Percentiles rank a stretch among this genome's conserved stretches.
Evolutionary conservation across 2,797 vertebrate species (phyloP).

Genomic region (Aplochiton taeniatus): DNA sequence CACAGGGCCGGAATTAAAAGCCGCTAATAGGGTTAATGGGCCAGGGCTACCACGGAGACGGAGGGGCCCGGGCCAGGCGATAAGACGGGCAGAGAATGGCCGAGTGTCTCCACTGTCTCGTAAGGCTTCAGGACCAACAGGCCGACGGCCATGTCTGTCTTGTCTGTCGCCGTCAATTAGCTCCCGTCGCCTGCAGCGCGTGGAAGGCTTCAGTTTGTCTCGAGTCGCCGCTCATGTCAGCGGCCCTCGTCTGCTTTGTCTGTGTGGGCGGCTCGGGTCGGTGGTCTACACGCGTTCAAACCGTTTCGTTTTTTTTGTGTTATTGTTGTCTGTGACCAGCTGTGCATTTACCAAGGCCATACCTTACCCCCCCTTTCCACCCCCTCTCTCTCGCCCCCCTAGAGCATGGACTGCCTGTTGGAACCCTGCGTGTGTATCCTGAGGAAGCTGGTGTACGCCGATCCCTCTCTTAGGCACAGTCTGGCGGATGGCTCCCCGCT

Average conservation of each 20-base stretch:
- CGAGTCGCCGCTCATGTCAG: too few relatives aligned
- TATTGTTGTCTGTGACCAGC: constrained; percentile 43
- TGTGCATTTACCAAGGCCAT: constrained; percentile 9
- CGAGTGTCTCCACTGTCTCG: too few relatives aligned
- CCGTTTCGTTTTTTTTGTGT: too few relatives aligned
- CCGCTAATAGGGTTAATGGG: constrained; percentile 55
- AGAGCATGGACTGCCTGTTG: constrained; percentile 82
- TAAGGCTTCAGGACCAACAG: too few relatives aligned
- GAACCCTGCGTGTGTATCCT: constrained; percentile 82
- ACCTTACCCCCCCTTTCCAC: too few relatives aligned
- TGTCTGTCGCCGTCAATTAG: constrained; percentile 17
- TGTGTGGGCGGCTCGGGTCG: constrained; percentile 19
- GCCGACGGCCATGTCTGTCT: too few relatives aligned
- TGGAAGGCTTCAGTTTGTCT: too few relatives aligned
- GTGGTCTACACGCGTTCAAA: constrained; percentile 25
- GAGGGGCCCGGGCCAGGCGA: constrained; percentile 35
- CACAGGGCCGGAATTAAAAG: constrained; percentile 47
- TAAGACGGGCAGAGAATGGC: neutral
- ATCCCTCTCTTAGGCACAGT: constrained; percentile 79
- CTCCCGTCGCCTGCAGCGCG: too few relatives aligned
- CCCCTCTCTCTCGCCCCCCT: constrained; percentile 19
- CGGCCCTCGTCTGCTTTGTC: too few relatives aligned
- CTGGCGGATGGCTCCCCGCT: constrained; percentile 80
- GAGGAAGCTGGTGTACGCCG: constrained; percentile 86
- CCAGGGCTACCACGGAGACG: constrained; percentile 42